A percentile compares a stretch with the other conserved stretches of the same genome.
Evolutionary conservation across 2,797 vertebrate genomes (phyloP).

Genomic region (Sebastes variabilis): DNA sequence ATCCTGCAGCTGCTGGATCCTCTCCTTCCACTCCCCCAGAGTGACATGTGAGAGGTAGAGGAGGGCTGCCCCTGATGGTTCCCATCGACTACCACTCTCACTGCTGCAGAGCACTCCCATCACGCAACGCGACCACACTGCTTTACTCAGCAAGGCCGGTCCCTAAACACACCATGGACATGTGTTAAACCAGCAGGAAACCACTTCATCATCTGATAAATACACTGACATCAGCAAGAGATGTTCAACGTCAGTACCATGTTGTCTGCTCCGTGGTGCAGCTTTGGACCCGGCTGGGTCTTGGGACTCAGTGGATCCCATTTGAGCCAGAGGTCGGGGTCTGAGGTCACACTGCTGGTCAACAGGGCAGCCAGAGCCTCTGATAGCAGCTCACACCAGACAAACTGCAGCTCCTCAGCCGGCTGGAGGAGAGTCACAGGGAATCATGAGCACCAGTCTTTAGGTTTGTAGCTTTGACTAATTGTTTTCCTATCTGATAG

Average conservation of each 20-base stretch:
- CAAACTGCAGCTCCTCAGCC: conserved; percentile 83
- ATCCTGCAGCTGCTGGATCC: conserved; percentile 90
- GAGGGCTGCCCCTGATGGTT: conserved; percentile 82
- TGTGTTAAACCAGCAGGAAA: neutral
- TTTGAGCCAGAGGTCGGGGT: conserved; percentile 91
- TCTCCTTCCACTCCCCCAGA: conserved; percentile 91
- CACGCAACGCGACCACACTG: conserved; percentile 91
- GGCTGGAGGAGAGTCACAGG: conserved; percentile 59
- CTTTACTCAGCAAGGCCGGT: conserved; percentile 88
- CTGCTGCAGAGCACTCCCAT: conserved; percentile 89
- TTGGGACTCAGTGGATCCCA: conserved; percentile 82
- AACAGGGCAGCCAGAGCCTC: conserved; percentile 87
- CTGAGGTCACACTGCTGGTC: conserved; percentile 88
- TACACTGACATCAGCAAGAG: neutral
- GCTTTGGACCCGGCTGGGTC: conserved; percentile 63
- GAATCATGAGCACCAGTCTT: neutral
- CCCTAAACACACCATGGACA: conserved; percentile 80
- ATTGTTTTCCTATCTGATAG: neutral
- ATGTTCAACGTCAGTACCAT: conserved; percentile 51
- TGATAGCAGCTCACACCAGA: conserved; percentile 89
- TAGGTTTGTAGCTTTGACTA: neutral
- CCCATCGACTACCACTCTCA: conserved; percentile 79
- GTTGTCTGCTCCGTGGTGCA: conserved; percentile 64
- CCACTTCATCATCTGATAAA: neutral
- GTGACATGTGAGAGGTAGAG: conserved; percentile 88